Percentiles rank a stretch among this genome's conserved stretches.
Conservation (phyloP, 2,113 vertebrate genomes). For the Diadophis punctatus region DNA sequence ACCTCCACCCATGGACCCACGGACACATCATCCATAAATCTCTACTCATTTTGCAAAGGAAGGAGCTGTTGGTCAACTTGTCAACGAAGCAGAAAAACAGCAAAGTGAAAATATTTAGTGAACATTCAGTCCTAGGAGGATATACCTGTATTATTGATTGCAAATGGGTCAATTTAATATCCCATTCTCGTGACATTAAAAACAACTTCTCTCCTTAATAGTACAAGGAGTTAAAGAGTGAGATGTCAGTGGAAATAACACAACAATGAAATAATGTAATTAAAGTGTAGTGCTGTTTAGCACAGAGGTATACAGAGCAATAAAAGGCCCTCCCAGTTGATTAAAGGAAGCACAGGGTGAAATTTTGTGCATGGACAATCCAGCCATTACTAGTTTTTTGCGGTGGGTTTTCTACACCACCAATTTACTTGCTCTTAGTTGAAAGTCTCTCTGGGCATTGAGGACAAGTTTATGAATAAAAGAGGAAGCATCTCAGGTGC, state of each 20-base stretch:
- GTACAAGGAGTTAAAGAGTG: slow-evolving; percentile 66
- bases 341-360: slow-evolving; percentile 60
- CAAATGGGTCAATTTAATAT: slow-evolving; percentile 64
- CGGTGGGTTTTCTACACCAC: neutral
- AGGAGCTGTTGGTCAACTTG: neutral
- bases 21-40: slow-evolving; percentile 60
- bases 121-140: slow-evolving; percentile 50
- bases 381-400: slow-evolving; percentile 12
- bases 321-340: slow-evolving; percentile 60
- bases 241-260: slow-evolving; percentile 60
- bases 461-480: fast-evolving
- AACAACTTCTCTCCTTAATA: slow-evolving; percentile 61
- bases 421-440: neutral
- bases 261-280: slow-evolving; percentile 72
- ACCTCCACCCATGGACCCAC: slow-evolving; percentile 21
- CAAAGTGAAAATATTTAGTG: slow-evolving; percentile 45
- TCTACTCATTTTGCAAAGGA: slow-evolving; percentile 23
- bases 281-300: slow-evolving; percentile 58
- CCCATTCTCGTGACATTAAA: slow-evolving; percentile 56
- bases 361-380: slow-evolving; percentile 44
- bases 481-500: neutral
- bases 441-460: neutral
- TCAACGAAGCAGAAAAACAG: slow-evolving; percentile 33
- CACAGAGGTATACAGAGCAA: slow-evolving; percentile 48
- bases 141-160: slow-evolving; percentile 66